These are phyloP conservation scores for Aramus guarauna DNA, from an alignment of 2,113 vertebrate genomes.

Conservation along the genomic window DNA sequence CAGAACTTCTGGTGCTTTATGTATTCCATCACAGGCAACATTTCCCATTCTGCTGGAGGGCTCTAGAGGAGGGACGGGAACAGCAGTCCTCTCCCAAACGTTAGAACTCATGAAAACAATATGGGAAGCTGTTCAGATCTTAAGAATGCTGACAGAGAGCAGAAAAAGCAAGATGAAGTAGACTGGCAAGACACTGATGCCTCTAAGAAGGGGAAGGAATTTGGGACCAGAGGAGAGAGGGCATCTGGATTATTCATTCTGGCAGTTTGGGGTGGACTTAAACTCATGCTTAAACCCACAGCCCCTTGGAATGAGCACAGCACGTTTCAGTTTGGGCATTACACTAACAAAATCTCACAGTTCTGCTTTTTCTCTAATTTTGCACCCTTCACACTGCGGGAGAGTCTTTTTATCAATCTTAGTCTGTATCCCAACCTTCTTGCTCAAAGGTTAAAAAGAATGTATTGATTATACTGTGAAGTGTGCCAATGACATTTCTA, in stretches of 20 bases:
- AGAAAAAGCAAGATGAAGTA: neutral
- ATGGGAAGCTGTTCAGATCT: neutral
- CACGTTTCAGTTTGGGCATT: neutral
- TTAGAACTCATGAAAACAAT: neutral
- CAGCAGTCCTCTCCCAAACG: neutral
- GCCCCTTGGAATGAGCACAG: neutral
- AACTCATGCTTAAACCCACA: fast-evolving
- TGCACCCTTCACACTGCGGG: slow-evolving; percentile 15
- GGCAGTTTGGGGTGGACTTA: neutral
- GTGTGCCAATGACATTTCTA: slow-evolving; percentile 72
- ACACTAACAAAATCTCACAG: neutral
- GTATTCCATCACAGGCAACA: neutral
- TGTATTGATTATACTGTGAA: slow-evolving; percentile 67
- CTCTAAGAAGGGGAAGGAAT: neutral
- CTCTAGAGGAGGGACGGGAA: neutral
- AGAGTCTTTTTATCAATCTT: slow-evolving; percentile 66
- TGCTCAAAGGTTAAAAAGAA: slow-evolving; percentile 70
- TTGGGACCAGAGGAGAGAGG: neutral
- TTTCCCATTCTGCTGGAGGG: neutral
- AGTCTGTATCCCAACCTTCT: slow-evolving; percentile 60
- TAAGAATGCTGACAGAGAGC: neutral
- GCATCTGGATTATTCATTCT: neutral
- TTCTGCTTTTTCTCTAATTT: slow-evolving; percentile 8
- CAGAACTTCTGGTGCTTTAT: neutral
- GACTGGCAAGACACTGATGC: neutral